These are phyloP conservation scores for Gephyroberyx darwinii DNA, from an alignment of 2,797 vertebrate species.

Conservation along the genomic window DNA sequence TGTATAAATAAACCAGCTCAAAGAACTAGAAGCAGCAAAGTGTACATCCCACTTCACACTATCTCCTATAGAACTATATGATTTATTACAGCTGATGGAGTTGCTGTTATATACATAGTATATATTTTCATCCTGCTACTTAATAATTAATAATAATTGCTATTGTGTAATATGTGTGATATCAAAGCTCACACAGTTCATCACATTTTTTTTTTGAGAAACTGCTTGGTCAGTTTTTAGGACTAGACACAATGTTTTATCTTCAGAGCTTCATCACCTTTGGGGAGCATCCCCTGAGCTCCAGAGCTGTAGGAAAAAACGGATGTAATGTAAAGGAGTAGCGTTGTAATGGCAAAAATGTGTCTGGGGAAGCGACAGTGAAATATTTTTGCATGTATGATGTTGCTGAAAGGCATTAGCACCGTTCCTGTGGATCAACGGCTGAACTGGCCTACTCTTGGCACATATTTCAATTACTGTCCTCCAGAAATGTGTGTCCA, in stretches of 20 bases:
- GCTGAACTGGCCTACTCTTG: conserved; percentile 31
- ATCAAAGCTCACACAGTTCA: not conserved
- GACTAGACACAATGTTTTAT: conserved; percentile 24
- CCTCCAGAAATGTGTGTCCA: conserved; percentile 52
- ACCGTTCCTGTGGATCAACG: conserved; percentile 50
- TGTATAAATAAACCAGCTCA: conserved; percentile 59
- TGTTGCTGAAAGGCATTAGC: conserved; percentile 59
- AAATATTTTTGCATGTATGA: conserved; percentile 72
- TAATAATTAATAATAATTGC: not conserved
- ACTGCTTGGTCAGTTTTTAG: conserved; percentile 2
- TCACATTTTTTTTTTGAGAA: not conserved
- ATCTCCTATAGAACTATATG: conserved; percentile 9
- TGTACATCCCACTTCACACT: conserved; percentile 12
- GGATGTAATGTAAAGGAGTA: conserved; percentile 28
- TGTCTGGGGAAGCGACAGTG: conserved; percentile 44
- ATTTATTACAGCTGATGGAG: not conserved
- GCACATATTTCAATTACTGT: conserved; percentile 56
- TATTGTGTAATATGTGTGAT: not conserved
- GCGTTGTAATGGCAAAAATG: conserved; percentile 45
- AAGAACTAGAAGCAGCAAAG: conserved; percentile 35
- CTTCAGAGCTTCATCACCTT: conserved; percentile 3
- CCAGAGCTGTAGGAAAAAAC: conserved; percentile 30
- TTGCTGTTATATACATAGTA: not conserved
- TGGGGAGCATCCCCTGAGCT: not conserved
- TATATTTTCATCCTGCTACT: too few relatives aligned